phyloP scores from a whole-genome alignment of 2,113 vertebrate genomes.

The Cariama cristata region DNA sequence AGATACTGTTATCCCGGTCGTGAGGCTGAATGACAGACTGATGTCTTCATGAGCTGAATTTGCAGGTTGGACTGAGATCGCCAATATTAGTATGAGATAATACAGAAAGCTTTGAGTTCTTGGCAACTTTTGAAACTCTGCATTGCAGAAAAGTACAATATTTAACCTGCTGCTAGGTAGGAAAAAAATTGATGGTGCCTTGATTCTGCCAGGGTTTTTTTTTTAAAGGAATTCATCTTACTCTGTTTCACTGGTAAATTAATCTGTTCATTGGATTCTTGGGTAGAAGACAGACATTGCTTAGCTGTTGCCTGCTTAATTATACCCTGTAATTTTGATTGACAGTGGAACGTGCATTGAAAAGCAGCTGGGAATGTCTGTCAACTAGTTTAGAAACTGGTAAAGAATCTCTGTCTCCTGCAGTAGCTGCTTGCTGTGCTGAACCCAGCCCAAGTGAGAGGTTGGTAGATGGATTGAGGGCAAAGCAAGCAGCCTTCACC shows the following conservation, averaged over 20 bases:
- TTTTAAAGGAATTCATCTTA: conserved; percentile 8
- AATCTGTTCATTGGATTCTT: conserved; percentile 51
- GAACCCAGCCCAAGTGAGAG: not conserved
- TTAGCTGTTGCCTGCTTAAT: conserved; percentile 57
- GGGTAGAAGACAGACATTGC: conserved; percentile 31
- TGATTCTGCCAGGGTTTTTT: not conserved
- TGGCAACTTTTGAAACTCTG: not conserved
- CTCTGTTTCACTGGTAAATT: conserved; percentile 50
- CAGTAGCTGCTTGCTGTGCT: not conserved
- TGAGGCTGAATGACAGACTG: not conserved
- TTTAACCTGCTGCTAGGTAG: not conserved
- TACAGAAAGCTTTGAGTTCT: not conserved
- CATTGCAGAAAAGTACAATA: not conserved
- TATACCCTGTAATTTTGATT: conserved; percentile 51
- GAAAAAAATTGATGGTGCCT: not conserved
- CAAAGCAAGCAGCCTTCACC: not conserved
- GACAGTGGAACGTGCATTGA: not conserved
- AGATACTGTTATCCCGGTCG: fast-evolving
- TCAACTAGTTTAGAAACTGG: not conserved
- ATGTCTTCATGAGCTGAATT: not conserved
- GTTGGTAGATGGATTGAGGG: not conserved
- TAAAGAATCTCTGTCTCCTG: not conserved
- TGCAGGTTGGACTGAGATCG: not conserved
- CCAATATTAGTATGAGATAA: not conserved
- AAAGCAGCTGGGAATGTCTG: conserved; percentile 33